Evolutionary conservation across 2,797 vertebrate genomes (phyloP).

Genomic region (Acipenser oxyrinchus): DNA sequence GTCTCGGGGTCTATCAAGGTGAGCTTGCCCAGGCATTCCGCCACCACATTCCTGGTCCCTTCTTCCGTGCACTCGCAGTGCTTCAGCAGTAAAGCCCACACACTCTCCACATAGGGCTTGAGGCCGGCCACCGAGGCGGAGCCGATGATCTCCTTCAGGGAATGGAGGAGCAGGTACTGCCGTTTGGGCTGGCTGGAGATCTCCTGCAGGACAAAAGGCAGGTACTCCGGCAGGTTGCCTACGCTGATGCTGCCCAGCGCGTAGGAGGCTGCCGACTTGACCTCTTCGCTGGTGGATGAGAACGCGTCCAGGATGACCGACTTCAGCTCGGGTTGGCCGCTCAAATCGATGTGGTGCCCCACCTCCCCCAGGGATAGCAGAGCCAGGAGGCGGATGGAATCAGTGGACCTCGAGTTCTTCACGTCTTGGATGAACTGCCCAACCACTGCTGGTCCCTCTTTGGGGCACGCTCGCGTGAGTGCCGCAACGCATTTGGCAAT

Average conservation of each 20-base stretch:
- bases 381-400: constrained; percentile 91
- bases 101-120: constrained; percentile 91
- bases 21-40: constrained; percentile 93
- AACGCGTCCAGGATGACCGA: constrained; percentile 94
- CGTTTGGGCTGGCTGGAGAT: constrained; percentile 92
- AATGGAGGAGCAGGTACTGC: constrained; percentile 95
- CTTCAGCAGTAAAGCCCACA: constrained; percentile 90
- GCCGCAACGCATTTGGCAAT: constrained; percentile 98
- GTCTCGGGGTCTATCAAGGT: constrained; percentile 93
- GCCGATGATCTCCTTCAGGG: constrained; percentile 96
- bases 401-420: constrained; percentile 95
- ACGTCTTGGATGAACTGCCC: constrained; percentile 98
- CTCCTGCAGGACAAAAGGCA: constrained; percentile 95
- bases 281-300: constrained; percentile 96
- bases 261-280: constrained; percentile 94
- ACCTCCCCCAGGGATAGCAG: constrained; percentile 94
- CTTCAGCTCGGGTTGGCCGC: constrained; percentile 90
- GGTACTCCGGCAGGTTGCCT: constrained; percentile 93
- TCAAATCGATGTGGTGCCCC: constrained; percentile 94
- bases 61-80: constrained; percentile 97
- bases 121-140: constrained; percentile 86
- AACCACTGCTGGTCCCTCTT: constrained; percentile 89
- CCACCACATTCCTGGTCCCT: constrained; percentile 94
- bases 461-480: constrained; percentile 89
- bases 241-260: constrained; percentile 95